Evolutionary conservation across 2,888 invertebrate species (phyloP).

Genomic region (Salpingus planirostris): DNA sequence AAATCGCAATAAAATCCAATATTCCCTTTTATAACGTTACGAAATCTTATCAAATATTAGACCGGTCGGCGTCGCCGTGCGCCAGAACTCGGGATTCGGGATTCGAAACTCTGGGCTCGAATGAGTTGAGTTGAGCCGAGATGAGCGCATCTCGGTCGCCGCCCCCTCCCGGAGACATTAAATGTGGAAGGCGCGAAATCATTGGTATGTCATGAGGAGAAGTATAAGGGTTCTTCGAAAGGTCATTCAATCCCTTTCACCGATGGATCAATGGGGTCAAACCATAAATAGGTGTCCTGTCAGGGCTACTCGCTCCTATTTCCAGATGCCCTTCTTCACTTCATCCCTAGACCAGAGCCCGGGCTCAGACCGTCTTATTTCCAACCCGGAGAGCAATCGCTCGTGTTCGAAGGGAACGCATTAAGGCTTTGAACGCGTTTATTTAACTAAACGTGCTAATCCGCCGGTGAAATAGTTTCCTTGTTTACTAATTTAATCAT

Average conservation of each 20-base stretch:
- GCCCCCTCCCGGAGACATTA: background rate
- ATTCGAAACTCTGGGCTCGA: too few relatives aligned
- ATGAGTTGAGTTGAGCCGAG: too few relatives aligned
- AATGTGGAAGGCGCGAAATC: slow-evolving; percentile 13
- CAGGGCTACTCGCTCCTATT: slow-evolving; percentile 20
- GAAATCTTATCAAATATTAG: too few relatives aligned
- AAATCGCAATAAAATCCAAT: slow-evolving; percentile 4
- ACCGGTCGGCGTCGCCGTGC: too few relatives aligned
- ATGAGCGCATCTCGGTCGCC: too few relatives aligned
- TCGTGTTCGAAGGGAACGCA: slow-evolving; percentile 26
- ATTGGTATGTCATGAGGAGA: slow-evolving; percentile 20
- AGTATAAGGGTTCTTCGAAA: slow-evolving; percentile 22
- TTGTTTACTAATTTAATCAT: slow-evolving; percentile 15
- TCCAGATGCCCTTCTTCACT: slow-evolving; percentile 20
- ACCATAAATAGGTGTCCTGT: slow-evolving; percentile 34
- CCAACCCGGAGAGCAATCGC: slow-evolving; percentile 28
- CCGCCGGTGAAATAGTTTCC: slow-evolving; percentile 11
- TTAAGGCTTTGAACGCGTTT: slow-evolving; percentile 28
- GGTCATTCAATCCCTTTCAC: slow-evolving; percentile 29
- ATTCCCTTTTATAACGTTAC: slow-evolving; percentile 2
- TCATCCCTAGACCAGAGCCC: slow-evolving; percentile 19
- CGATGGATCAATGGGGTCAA: slow-evolving; percentile 32
- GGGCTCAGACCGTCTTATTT: slow-evolving; percentile 26
- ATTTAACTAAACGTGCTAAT: slow-evolving; percentile 28
- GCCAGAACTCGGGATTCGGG: too few relatives aligned